phyloP scores from a whole-genome alignment of 2,888 invertebrate genomes.

The Heliconius sara region DNA sequence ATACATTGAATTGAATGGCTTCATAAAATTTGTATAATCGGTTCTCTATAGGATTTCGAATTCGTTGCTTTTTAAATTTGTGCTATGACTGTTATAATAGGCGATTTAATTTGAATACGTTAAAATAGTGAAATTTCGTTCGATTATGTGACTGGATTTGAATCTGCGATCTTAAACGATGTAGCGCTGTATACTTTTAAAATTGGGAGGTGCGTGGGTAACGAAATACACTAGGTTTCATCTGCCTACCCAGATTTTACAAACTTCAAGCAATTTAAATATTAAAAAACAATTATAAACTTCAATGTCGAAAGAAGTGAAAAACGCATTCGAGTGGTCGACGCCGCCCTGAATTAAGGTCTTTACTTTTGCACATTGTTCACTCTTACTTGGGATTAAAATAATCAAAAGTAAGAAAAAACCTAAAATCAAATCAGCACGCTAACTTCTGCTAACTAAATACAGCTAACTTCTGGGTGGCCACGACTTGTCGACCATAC shows the following conservation, averaged over 20 bases:
- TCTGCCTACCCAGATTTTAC: background rate
- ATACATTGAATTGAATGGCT: slow-evolving; percentile 6
- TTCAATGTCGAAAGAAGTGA: background rate
- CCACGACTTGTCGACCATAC: background rate
- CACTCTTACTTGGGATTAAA: background rate
- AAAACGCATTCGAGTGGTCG: background rate
- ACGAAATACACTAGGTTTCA: too few relatives aligned
- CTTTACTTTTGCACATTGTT: background rate
- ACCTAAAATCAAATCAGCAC: background rate
- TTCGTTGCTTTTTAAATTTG: background rate
- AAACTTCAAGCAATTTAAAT: background rate
- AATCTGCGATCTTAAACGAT: background rate
- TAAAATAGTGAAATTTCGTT: background rate
- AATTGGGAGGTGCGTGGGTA: too few relatives aligned
- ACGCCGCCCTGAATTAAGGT: background rate
- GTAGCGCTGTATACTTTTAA: background rate
- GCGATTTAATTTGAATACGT: background rate
- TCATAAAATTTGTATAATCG: slow-evolving; percentile 18
- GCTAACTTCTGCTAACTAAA: too few relatives aligned
- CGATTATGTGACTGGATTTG: background rate
- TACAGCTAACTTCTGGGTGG: background rate
- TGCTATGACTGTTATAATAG: background rate
- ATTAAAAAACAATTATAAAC: background rate
- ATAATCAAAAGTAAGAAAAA: background rate
- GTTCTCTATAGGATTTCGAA: background rate